Evolutionary conservation across 2,888 invertebrate species (phyloP).

Genomic region (Rotaria socialis): DNA sequence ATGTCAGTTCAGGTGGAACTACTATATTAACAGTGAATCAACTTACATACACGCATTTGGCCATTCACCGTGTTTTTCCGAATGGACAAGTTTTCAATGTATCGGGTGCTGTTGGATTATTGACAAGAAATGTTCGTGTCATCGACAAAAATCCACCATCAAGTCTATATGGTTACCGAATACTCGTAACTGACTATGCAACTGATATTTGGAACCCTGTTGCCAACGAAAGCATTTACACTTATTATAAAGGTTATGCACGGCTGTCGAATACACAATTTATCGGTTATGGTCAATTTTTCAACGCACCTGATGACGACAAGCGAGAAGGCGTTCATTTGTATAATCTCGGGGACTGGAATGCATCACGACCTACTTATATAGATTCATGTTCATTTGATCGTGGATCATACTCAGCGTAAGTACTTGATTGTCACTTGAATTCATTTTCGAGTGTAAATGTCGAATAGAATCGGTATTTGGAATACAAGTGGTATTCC

Average conservation of each 20-base stretch:
- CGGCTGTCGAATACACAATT: slow-evolving; percentile 53
- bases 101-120: slow-evolving; percentile 40
- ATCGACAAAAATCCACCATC: slow-evolving; percentile 37
- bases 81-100: slow-evolving; percentile 41
- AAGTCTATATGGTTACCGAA: slow-evolving; percentile 51
- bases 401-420: slow-evolving; percentile 49
- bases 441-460: too few species aligned
- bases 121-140: slow-evolving; percentile 39
- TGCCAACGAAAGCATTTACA: not conserved
- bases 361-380: slow-evolving; percentile 50
- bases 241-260: slow-evolving; percentile 51
- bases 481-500: slow-evolving; percentile 50
- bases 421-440: too few species aligned
- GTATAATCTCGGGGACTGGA: slow-evolving; percentile 50
- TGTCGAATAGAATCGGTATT: slow-evolving; percentile 50
- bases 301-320: slow-evolving; percentile 51
- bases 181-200: slow-evolving; percentile 51
- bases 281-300: slow-evolving; percentile 53
- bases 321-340: slow-evolving; percentile 52
- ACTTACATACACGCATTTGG: slow-evolving; percentile 50
- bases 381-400: slow-evolving; percentile 52
- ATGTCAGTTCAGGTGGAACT: slow-evolving; percentile 47
- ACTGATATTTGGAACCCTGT: slow-evolving; percentile 35
- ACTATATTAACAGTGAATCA: slow-evolving; percentile 50
- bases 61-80: slow-evolving; percentile 31